Evolutionary conservation across 2,797 vertebrate species (phyloP).

Genomic region (Dendrocincla tyrannina): DNA sequence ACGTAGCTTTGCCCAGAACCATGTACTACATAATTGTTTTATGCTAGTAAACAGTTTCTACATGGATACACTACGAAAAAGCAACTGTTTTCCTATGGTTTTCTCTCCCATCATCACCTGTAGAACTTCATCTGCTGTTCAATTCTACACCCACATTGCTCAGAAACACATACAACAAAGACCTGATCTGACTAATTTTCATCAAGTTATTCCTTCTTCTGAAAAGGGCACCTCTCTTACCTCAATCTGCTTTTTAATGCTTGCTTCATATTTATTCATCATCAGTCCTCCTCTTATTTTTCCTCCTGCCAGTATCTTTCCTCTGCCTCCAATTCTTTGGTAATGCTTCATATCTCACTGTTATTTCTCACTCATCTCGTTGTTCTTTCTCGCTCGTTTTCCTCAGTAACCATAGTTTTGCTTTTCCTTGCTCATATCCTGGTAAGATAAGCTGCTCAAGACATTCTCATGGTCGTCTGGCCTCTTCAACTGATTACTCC

Average conservation of each 20-base stretch:
- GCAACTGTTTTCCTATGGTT: not conserved
- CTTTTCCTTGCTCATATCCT: not conserved
- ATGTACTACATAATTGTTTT: rapidly evolving
- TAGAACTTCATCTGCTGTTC: not conserved
- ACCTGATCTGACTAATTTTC: not conserved
- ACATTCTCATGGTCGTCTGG: not conserved
- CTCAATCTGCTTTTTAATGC: not conserved
- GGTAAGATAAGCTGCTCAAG: not conserved
- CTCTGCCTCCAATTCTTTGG: not conserved
- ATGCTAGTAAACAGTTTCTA: not conserved
- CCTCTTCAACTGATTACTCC: not conserved
- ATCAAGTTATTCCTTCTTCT: not conserved
- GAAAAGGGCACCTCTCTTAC: not conserved
- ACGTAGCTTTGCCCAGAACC: not conserved
- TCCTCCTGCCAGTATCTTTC: not conserved
- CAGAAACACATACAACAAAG: not conserved
- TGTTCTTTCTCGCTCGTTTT: not conserved
- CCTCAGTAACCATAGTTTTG: not conserved
- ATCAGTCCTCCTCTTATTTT: not conserved
- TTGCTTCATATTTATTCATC: not conserved
- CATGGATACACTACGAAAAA: not conserved
- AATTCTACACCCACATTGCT: not conserved
- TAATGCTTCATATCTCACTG: not conserved
- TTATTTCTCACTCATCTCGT: not conserved
- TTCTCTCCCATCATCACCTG: not conserved